Evolutionary conservation across 2,888 invertebrate species (phyloP).

Genomic region (Camptogramma bilineatum): DNA sequence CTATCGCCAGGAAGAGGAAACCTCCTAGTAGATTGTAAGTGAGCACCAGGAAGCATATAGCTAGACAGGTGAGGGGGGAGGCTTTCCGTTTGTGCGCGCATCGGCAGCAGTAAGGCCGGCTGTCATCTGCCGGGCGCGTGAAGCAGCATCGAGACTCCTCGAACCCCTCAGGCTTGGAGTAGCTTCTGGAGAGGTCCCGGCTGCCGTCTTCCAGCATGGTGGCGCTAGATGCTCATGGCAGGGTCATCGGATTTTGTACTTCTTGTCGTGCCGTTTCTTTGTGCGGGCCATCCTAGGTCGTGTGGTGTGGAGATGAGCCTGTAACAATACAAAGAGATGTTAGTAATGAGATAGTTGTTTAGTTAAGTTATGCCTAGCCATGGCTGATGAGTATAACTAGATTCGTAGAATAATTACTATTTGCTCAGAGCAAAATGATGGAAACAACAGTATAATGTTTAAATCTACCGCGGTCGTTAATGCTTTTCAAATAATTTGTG

Average conservation of each 20-base stretch:
- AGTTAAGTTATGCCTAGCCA: not conserved
- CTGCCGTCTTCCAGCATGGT: slow-evolving; percentile 43
- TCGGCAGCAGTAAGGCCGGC: slow-evolving; percentile 74
- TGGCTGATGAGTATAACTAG: not conserved
- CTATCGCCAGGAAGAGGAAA: slow-evolving; percentile 94
- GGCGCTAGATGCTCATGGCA: slow-evolving; percentile 24
- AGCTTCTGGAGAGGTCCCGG: slow-evolving; percentile 34
- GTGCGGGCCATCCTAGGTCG: slow-evolving; percentile 31
- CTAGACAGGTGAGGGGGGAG: slow-evolving; percentile 91
- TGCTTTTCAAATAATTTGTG: not conserved
- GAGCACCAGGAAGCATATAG: slow-evolving; percentile 93
- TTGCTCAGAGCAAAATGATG: not conserved
- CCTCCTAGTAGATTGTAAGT: slow-evolving; percentile 97
- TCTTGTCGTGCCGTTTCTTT: slow-evolving; percentile 35
- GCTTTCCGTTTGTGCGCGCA: slow-evolving; percentile 69
- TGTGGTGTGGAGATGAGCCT: slow-evolving; percentile 7
- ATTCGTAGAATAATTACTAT: not conserved
- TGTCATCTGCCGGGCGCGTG: slow-evolving; percentile 22
- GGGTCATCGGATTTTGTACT: slow-evolving; percentile 35
- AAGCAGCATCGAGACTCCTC: slow-evolving; percentile 37
- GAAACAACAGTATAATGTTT: not conserved
- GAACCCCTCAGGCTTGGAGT: slow-evolving; percentile 28
- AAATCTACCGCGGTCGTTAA: not conserved
- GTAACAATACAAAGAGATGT: slow-evolving; percentile 28
- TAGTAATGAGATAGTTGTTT: not conserved